Conservation (phyloP, 2,797 vertebrate species). For the Picus viridis region DNA sequence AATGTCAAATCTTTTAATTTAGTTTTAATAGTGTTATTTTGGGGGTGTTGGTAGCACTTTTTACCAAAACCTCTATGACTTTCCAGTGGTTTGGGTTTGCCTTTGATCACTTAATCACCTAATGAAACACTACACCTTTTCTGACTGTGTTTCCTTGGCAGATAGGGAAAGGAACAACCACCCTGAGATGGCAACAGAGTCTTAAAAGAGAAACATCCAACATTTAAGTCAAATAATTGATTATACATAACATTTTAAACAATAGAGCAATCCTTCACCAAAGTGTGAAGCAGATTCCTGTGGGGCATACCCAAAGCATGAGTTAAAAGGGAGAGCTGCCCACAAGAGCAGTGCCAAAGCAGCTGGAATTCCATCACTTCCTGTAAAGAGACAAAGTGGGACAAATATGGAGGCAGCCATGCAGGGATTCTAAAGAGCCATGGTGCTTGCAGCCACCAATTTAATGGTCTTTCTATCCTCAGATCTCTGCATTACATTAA, state of each 20-base stretch:
- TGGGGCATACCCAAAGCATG: not conserved
- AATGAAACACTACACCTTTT: not conserved
- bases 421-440: fast-evolving
- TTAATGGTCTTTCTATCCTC: not conserved
- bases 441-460: not conserved
- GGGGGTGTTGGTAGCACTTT: not conserved
- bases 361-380: not conserved
- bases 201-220: not conserved
- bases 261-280: not conserved
- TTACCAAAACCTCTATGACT: not conserved
- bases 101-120: not conserved
- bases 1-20: not conserved
- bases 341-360: not conserved
- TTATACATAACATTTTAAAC: not conserved
- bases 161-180: not conserved
- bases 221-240: not conserved
- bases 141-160: not conserved
- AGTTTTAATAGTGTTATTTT: not conserved
- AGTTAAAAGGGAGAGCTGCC: not conserved
- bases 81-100: not conserved
- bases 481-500: not conserved
- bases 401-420: fast-evolving
- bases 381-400: not conserved
- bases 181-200: not conserved
- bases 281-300: not conserved